A percentile compares a stretch with the other conserved stretches of the same genome.
Conservation (phyloP, 2,797 vertebrate species). For the Emydoidea blandingii region DNA sequence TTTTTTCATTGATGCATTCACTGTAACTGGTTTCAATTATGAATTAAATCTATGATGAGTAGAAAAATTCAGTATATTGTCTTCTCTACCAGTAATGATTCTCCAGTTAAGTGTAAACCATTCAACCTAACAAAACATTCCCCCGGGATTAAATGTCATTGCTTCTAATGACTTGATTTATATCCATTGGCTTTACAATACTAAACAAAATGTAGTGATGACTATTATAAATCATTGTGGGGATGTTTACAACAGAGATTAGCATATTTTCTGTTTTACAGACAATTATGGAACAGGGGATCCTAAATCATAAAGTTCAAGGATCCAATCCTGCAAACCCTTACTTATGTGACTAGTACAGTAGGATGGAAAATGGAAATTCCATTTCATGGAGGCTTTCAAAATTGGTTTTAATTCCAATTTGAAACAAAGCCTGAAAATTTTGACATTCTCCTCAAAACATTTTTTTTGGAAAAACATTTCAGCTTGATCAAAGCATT, state of each 20-base stretch:
- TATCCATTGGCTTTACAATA: constrained; percentile 59
- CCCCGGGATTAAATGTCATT: constrained; percentile 68
- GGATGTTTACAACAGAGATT: constrained; percentile 29
- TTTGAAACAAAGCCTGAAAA: neutral
- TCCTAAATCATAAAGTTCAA: neutral
- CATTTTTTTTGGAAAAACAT: neutral
- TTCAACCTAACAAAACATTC: constrained; percentile 56
- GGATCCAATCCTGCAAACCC: neutral
- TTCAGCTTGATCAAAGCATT: neutral
- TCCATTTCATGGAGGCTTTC: neutral
- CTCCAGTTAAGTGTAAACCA: neutral
- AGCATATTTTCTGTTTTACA: constrained; percentile 13
- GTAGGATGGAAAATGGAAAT: neutral
- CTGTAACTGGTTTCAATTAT: neutral
- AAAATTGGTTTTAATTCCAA: neutral
- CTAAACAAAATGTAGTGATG: constrained; percentile 70
- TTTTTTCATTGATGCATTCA: neutral
- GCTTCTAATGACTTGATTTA: constrained; percentile 72
- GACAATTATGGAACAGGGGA: neutral
- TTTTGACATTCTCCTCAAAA: neutral
- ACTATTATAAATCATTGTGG: constrained; percentile 47
- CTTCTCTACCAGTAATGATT: constrained; percentile 38
- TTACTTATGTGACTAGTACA: neutral
- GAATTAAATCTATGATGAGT: neutral
- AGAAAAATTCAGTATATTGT: neutral